phyloP scores from a whole-genome alignment of 2,113 vertebrate species.

The Rhagologus leucostigma region DNA sequence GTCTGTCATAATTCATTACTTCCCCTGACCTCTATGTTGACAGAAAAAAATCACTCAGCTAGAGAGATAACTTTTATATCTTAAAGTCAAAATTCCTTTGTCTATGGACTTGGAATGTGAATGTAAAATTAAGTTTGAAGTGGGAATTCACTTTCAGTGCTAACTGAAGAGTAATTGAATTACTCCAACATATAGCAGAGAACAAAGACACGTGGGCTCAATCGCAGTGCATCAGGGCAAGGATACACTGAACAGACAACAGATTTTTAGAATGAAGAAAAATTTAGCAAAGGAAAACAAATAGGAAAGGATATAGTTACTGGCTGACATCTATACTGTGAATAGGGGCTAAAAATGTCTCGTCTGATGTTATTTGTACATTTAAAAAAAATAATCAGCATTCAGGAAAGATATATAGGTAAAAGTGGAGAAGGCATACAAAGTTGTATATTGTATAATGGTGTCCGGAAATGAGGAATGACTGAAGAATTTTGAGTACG shows the following conservation, averaged over 20 bases:
- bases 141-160: neutral
- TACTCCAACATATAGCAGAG: neutral
- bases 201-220: neutral
- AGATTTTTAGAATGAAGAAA: neutral
- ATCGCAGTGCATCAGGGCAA: neutral
- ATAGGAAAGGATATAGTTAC: neutral
- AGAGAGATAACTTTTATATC: neutral
- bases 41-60: neutral
- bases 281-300: neutral
- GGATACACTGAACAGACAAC: neutral
- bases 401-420: neutral
- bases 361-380: neutral
- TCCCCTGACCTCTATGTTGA: neutral
- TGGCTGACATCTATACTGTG: neutral
- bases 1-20: conserved; percentile 33
- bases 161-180: neutral
- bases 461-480: neutral
- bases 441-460: neutral
- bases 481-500: neutral
- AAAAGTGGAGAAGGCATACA: neutral
- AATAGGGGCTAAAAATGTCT: neutral
- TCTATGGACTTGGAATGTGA: neutral
- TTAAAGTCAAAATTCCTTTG: conserved; percentile 24
- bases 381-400: neutral
- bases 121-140: neutral